Evolutionary conservation across 64 coral and sea anemone genomes (phyloP), one percentile per base, ranked within the genome.

Genomic region (Exaiptasia diaphana): DNA sequence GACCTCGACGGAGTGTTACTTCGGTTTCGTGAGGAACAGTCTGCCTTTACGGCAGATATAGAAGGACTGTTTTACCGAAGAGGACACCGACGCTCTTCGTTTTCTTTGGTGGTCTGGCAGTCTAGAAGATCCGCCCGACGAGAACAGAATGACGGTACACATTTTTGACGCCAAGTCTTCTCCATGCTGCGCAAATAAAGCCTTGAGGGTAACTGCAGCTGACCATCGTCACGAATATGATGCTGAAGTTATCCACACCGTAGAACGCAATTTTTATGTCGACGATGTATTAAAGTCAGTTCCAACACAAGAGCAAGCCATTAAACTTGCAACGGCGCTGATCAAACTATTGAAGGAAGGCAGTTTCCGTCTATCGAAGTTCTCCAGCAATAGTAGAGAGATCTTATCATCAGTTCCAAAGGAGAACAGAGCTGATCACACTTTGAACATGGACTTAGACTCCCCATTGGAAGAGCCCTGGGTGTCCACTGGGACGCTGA

Each of bases 31-130:
- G 75, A 77, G 48, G 73, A 87, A 52, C 50, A 71, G 10, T 44
- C 71, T 29, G 75, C 85, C 31, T 58, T 88, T 30, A 63, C 75
- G 13, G 67, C 85, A 53, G 75, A 88, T 39, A 75, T 85, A 29
- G 53, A 85, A 46, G 56, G 38, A 7, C 48, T 85, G 54, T 85
- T 85, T 62, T 61, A 67, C n/a, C 63, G 62, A 68, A n/a, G 50
- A 30, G 34, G 86, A 80, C 22, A 80, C 85, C 4, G 62, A 87
- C 35, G 60, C 85, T 15, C 75, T 87, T 28, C 58, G 65, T 4
- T 74, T 80, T 35, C 25, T 81, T 3, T 78, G 75, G 67, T 81
- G 53, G 52, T 34, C 23, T 63, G 40, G 53, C 46, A 33, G 61
- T 12, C 26, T 70, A 15, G 70, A 74, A 15, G 49, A 79, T 11